Evolutionary conservation across 2,113 vertebrate species (phyloP), one percentile per base, ranked within the genome.

Genomic region (Poeciliopsis retropinna): DNA sequence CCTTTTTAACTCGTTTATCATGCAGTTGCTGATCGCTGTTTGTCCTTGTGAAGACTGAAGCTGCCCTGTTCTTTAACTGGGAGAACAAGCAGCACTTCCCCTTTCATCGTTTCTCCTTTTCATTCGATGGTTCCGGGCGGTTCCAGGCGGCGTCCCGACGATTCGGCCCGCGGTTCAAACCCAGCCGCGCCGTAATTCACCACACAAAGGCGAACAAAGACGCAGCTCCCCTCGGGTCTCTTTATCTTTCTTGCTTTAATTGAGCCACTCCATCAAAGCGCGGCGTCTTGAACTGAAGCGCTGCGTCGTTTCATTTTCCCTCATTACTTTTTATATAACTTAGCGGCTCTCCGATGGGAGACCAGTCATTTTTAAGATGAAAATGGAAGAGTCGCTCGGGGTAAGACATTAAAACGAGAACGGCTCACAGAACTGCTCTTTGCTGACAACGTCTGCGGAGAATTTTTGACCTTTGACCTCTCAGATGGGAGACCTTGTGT

Each of bases 171-270:
- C 32, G 12, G 64, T 75, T 75, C 72, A 72, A 70, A 70, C 73
- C 0, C 60, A 66, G 64, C 74, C 28, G 73, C 86, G 67, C 77
- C 80, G 75, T 70, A 81, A 81, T 85, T 74, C 86, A 76, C 62
- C 72, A 66, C 69, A 64, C 62, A 34, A 64, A 64, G 31, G 62
- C 30, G 31, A 34, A 64, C 65, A 84, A 75, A 81, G 72, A 65
- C 41, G 8, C 1, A 31, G 54, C 61, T 41, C 64, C 72, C 78
- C 73, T 1, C 68, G 13, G 75, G 79, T 64, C 75, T 62, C 70
- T 85, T 85, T 78, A 85, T 81, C 87, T 81, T 41, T 54, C 72
- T 70, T 57, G 63, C 78, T 83, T 74, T 81, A 89, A 83, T 39
- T 65, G 64, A 34, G 25, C 64, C 32, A 37, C 64, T 65, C 32